Evolutionary conservation across 2,797 vertebrate genomes (phyloP), one percentile per base, ranked within the genome.

Genomic region (Pagetopsis macropterus): DNA sequence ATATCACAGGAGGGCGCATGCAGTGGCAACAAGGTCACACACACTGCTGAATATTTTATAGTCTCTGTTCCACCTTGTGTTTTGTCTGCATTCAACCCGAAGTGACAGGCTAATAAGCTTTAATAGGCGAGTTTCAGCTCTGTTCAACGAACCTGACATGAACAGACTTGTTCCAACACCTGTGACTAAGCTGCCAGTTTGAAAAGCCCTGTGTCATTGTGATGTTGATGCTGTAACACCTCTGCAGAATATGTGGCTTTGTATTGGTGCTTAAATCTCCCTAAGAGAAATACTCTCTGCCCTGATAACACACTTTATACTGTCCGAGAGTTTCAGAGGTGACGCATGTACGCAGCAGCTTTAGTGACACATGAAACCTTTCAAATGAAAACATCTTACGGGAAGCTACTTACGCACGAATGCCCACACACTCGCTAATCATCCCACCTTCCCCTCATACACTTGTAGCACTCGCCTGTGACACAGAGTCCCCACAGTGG

Each of bases 281-380:
- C 67, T 15, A 27, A 74, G 52, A 77, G 56, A 77, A 66, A 73
- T 56, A 46, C 60, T 78, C 62, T 37, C 37, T 48, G 37, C 64
- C 54, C 69, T 50, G 57, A 66, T 66, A 61, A 21, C 69, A 33
- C 60, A 49, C 49, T 46, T 44, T 9, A 52, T 45, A 21, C 31
- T 5, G 31, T 46, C 73, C 8, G 21, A 63, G 51, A 16, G 12
- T 55, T 56, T 62, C 40, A 12, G 69, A 79, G 78, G 76, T 86
- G 88, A 90, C 85, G 70, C 88, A 89, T n/a, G 27, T 60, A 82
- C 9, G 72, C 81, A 80, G 80, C 84, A 81, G 87, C 80, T 82
- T 76, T 48, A 0, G 83, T 91, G 90, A 92, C 89, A 93, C 87
- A 88, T 60, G 10, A 75, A 90, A 92, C 89, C 92, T 93, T 91